Conservation (phyloP, 64 coral and sea anemone species). For the Pocillopora verrucosa region DNA sequence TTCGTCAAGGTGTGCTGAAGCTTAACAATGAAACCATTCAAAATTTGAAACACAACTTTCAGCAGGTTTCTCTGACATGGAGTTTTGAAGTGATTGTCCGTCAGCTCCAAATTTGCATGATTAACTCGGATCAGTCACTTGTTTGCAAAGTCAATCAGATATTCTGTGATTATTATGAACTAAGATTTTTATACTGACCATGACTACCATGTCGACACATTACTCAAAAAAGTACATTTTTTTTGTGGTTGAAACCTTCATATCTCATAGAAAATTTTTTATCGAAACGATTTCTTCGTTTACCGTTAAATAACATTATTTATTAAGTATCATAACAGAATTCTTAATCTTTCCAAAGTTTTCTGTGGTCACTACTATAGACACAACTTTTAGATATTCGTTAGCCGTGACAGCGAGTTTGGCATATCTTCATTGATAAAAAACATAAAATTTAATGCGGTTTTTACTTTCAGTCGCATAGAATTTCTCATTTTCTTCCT, state of each 20-base stretch:
- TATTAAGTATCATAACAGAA: background rate
- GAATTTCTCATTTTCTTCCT: background rate
- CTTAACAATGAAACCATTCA: no score
- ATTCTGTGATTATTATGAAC: background rate
- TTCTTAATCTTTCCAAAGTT: conserved; percentile 11
- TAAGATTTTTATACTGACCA: background rate
- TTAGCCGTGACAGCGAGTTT: background rate
- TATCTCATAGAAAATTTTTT: no score
- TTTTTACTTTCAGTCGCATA: no score
- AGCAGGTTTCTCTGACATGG: background rate
- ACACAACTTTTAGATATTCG: conserved; percentile 3
- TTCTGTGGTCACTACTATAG: background rate
- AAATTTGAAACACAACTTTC: background rate
- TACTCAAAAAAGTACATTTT: no score
- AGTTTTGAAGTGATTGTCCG: background rate
- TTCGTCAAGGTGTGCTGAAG: background rate
- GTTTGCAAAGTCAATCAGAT: background rate
- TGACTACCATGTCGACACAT: background rate
- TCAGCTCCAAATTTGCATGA: background rate
- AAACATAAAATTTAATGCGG: no score
- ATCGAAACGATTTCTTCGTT: background rate
- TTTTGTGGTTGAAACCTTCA: no score
- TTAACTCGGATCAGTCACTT: background rate
- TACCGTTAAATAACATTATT: background rate
- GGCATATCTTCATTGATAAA: background rate